These are phyloP conservation scores for Actinernus sp. DNA, from an alignment of 92 coral and sea anemone species.

Conservation along the genomic window DNA sequence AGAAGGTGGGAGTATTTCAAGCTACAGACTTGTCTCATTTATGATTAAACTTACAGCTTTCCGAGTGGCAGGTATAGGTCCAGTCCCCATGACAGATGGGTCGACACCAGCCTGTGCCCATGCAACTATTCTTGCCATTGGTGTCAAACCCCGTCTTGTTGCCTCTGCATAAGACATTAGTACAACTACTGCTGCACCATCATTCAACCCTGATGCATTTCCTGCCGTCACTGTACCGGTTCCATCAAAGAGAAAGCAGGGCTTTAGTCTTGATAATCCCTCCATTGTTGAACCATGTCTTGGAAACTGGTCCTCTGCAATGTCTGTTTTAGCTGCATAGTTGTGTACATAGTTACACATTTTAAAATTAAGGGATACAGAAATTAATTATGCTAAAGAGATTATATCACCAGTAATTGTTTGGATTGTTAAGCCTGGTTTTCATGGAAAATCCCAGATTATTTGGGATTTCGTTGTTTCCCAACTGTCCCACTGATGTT, in stretches of 20 bases:
- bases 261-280: conserved; percentile 83
- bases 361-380: too few relatives aligned
- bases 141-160: conserved; percentile 47
- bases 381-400: too few relatives aligned
- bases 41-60: conserved; percentile 78
- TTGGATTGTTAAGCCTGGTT: too few relatives aligned
- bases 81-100: conserved; percentile 98
- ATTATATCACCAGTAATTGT: too few relatives aligned
- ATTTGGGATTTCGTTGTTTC: too few relatives aligned
- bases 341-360: too few relatives aligned
- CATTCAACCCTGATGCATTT: conserved; percentile 96
- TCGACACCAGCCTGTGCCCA: conserved; percentile 99
- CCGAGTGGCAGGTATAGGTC: conserved; percentile 94
- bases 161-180: conserved; percentile 90
- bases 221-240: conserved; percentile 96
- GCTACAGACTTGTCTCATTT: not conserved
- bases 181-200: conserved; percentile 95
- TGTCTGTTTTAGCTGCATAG: conserved; percentile 73
- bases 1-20: too few relatives aligned
- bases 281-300: conserved; percentile 88
- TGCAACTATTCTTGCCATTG: conserved; percentile 85
- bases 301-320: conserved; percentile 88
- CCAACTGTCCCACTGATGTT: too few relatives aligned
- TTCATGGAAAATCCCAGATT: too few relatives aligned
- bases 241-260: conserved; percentile 92